Conservation (phyloP, 2,888 invertebrate species). For the Allygus modestus region DNA sequence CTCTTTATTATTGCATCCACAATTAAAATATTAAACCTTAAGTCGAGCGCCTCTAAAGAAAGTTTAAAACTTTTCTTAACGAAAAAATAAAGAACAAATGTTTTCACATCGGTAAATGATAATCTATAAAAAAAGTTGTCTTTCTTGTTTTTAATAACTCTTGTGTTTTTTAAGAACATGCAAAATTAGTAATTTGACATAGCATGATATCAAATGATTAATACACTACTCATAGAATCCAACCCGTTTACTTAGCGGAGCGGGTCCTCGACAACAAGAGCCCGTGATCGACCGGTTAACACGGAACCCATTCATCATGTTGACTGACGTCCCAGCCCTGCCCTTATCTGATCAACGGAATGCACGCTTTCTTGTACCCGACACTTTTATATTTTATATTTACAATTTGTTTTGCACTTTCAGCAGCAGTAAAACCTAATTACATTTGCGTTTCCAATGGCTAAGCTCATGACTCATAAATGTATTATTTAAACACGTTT, state of each 20-base stretch:
- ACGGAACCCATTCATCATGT: slow-evolving; percentile 11
- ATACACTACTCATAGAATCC: neutral
- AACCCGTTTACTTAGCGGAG: neutral
- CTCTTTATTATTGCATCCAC: too few relatives aligned
- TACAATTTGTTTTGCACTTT: neutral
- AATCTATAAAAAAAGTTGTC: too few relatives aligned
- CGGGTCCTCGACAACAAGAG: slow-evolving; percentile 4
- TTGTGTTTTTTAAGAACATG: neutral
- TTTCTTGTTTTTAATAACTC: too few relatives aligned
- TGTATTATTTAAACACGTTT: too few relatives aligned
- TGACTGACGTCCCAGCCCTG: slow-evolving; percentile 33
- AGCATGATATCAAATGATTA: neutral
- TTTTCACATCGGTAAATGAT: too few relatives aligned
- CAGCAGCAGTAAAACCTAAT: neutral
- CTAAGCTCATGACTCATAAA: too few relatives aligned
- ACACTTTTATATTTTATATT: neutral
- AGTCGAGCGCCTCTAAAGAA: too few relatives aligned
- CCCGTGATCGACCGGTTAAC: slow-evolving; percentile 31
- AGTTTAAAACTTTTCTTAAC: too few relatives aligned
- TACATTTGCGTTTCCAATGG: too few relatives aligned
- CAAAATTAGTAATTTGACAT: neutral
- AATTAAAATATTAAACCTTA: too few relatives aligned
- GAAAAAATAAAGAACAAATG: too few relatives aligned
- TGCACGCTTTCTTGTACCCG: slow-evolving; percentile 23
- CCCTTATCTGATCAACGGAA: slow-evolving; percentile 30